These are phyloP conservation scores for Ptychobarbus kaznakovi DNA, from an alignment of 2,797 vertebrate species.

Conservation along the genomic window DNA sequence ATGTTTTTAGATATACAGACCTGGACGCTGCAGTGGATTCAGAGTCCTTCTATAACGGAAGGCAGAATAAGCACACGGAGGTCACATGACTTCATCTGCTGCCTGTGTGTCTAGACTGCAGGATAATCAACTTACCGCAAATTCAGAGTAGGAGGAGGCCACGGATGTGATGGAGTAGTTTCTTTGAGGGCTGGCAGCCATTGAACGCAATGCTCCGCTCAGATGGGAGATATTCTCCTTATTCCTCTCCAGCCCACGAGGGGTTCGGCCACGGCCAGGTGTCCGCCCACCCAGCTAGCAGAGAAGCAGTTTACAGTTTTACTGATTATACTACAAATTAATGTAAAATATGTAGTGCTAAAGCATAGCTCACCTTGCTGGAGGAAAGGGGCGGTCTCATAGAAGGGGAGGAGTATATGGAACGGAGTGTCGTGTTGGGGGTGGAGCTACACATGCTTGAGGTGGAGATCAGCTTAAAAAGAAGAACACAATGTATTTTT, in stretches of 20 bases:
- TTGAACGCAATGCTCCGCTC: slow-evolving; percentile 81
- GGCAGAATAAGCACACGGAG: slow-evolving; percentile 42
- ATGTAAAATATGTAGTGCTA: background rate
- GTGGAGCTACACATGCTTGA: slow-evolving; percentile 73
- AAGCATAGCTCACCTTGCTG: slow-evolving; percentile 80
- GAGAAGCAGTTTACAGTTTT: background rate
- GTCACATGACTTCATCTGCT: background rate
- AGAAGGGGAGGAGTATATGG: slow-evolving; percentile 77
- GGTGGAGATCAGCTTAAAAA: slow-evolving; percentile 80
- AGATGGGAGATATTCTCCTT: slow-evolving; percentile 90
- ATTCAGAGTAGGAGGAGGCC: slow-evolving; percentile 93
- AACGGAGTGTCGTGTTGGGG: slow-evolving; percentile 82
- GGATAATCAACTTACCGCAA: slow-evolving; percentile 87
- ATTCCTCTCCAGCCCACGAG: slow-evolving; percentile 79
- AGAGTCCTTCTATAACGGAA: slow-evolving; percentile 65
- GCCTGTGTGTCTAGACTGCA: slow-evolving; percentile 58
- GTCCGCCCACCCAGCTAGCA: slow-evolving; percentile 71
- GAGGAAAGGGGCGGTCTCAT: slow-evolving; percentile 81
- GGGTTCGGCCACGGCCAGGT: slow-evolving; percentile 72
- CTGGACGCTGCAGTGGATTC: slow-evolving; percentile 61
- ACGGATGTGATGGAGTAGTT: slow-evolving; percentile 88
- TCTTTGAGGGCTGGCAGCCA: slow-evolving; percentile 81
- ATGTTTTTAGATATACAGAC: slow-evolving; percentile 55
- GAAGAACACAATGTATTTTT: background rate
- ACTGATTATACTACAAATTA: background rate